Evolutionary conservation across 2,888 invertebrate species (phyloP), one percentile per base, ranked within the genome.

Genomic region (Nemotelus nigrinus): DNA sequence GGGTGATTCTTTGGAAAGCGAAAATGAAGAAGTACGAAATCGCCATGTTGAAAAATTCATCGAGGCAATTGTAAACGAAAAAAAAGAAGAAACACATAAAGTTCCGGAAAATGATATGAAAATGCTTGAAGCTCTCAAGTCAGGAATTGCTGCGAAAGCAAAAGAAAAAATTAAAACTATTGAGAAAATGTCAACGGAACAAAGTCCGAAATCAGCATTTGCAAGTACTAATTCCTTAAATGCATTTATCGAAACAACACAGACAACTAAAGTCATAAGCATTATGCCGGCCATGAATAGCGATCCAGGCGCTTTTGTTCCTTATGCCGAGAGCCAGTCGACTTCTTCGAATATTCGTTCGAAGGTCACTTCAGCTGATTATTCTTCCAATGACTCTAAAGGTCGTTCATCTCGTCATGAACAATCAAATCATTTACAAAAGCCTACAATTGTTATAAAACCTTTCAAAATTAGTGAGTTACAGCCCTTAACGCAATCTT

Each of bases 61-160:
- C 7, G 90, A 90, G 65, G 88, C 89, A 48, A 82, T 89, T 1
- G 87, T 87, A 47, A 84, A 85, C 44, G 90, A 91, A 78, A 90
- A 90, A 68, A 84, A 85, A 44, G 90, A 91, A 79, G 90, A 90
- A 70, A 90, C 90, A 78, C 90, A 92, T 57, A 91, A 85, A 43
- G 83, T 91, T 74, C 88, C 91, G 71, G 90, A 92, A 80, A 91
- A 90, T 82, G 94, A 94, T 83, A 84, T 93, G 80, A 89, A 90
- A 82, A 90, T 92, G 83, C 86, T 94, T 80, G 92, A 93, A 83
- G 87, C 90, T 80, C 84, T 92, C 6, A 91, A 92, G 82, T 89
- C 91, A 81, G 90, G 91, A 80, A 85, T 91, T 84, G 90, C 93
- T 77, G 89, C 93, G 79, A 93, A 94, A 86, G 94, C 94, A 2